A percentile compares a stretch with the other conserved stretches of the same genome.
Conservation (phyloP, 2,888 invertebrate species). For the Cataglyphis altisquamis region DNA sequence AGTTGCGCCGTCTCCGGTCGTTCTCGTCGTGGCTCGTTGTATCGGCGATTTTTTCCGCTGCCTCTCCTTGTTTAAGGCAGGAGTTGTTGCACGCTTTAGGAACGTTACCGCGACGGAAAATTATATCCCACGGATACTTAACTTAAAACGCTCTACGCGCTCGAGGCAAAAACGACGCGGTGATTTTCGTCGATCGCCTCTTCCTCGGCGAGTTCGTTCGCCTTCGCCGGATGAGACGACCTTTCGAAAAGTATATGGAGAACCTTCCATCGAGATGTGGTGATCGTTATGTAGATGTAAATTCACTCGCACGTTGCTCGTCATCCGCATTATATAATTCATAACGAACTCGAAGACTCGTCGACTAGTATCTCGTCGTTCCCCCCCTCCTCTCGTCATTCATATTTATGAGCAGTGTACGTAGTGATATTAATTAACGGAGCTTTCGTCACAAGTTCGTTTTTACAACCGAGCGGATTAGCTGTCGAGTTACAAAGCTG, state of each 20-base stretch:
- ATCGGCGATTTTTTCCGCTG: conserved; percentile 46
- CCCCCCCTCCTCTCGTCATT: conserved; percentile 6
- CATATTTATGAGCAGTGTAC: conserved; percentile 34
- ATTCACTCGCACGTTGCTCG: neutral
- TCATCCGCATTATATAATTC: conserved; percentile 44
- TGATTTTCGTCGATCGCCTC: conserved; percentile 36
- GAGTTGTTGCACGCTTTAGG: conserved; percentile 27
- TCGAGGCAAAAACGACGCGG: conserved; percentile 39
- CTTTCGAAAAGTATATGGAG: conserved; percentile 29
- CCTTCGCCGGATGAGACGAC: conserved; percentile 8
- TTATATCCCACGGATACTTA: conserved; percentile 43
- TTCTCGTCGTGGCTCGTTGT: conserved; percentile 42
- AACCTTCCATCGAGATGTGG: conserved; percentile 4
- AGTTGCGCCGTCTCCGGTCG: conserved; percentile 50
- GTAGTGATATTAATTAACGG: conserved; percentile 38
- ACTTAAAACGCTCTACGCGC: conserved; percentile 33
- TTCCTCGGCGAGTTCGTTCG: conserved; percentile 45
- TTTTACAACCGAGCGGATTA: conserved; percentile 21
- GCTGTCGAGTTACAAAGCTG: conserved; percentile 17
- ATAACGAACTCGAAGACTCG: conserved; percentile 24
- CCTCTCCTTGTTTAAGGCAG: conserved; percentile 23
- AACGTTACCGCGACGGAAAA: conserved; percentile 44
- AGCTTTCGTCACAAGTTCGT: conserved; percentile 38
- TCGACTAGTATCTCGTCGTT: conserved; percentile 26
- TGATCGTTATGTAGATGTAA: conserved; percentile 28